Evolutionary conservation across 1,140 invertebrate genomes (phyloP), one percentile per base, ranked within the genome.

Genomic region (Heliconius congener): DNA sequence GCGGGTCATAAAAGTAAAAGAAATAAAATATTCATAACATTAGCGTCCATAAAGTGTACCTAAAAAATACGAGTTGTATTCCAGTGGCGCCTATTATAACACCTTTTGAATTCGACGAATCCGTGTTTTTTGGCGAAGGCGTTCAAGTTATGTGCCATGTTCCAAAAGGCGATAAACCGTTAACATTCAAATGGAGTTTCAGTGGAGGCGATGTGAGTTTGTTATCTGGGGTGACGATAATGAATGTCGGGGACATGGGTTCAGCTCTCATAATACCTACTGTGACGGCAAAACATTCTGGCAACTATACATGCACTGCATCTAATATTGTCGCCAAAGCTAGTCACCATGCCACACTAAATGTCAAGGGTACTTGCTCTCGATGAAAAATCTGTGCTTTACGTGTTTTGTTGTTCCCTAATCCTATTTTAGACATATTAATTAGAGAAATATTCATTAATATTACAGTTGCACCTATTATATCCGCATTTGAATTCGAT

Each of bases 301-400:
- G 97, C 82, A 96, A 96, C 86, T 98, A 98, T 92, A 97, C 97
- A 74, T 98, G 98, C 93, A 96, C 96, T 81, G 97, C 96, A 82
- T 96, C 94, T 71, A 98, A 97, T 95, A 92, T 94, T 82, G 98
- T 97, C 76, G 97, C 97, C 84, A 96, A 91, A 83, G 96, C 95
- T 90, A 96, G 96, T 89, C 96, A 96, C 85, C 96, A 96, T 83
- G 95, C 97, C 81, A 94, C 95, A 83, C 95, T 97, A 86, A 93
- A 96, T 94, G 94, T 95, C 76, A 94, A 95, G 93, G 93, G 94
- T 94, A 94, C 84, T 88, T 71, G 76, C 82, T 84, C 83, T 84
- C 80, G 78, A 79, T 89, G 84, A 88, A 87, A 84, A 85, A 81
- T 85, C 83, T 89, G 76, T 85, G 87, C 88, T 90, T 92, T 88